phyloP scores from a whole-genome alignment of 2,113 vertebrate genomes.

The Oryzias melastigma region DNA sequence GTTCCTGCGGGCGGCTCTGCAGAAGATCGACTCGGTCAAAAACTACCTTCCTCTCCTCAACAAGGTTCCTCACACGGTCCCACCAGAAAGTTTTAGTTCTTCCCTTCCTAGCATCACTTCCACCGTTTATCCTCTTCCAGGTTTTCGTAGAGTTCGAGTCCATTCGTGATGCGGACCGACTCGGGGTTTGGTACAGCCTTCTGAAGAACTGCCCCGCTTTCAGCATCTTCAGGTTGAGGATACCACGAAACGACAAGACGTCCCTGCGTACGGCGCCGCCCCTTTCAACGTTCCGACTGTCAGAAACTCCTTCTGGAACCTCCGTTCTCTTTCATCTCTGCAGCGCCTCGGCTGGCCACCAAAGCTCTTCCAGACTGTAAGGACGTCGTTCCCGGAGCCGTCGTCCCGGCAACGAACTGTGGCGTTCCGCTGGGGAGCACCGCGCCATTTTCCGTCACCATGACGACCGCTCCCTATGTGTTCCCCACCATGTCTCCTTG shows the following conservation, averaged over 20 bases:
- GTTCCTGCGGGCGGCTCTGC: slow-evolving; percentile 1
- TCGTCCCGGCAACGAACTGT: fast-evolving
- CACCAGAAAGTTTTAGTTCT: background rate
- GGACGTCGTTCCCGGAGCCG: fast-evolving
- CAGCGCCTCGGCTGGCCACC: slow-evolving; percentile 9
- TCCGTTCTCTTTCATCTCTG: background rate
- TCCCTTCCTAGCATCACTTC: background rate
- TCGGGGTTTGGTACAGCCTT: slow-evolving; percentile 56
- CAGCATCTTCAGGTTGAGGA: slow-evolving; percentile 20
- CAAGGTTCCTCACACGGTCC: slow-evolving; percentile 31
- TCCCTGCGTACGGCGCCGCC: slow-evolving; percentile 3
- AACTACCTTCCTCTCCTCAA: slow-evolving; percentile 53
- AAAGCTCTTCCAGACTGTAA: slow-evolving; percentile 3
- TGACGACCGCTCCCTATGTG: slow-evolving; percentile 33
- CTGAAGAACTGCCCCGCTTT: background rate
- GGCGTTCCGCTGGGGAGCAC: background rate
- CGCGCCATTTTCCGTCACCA: slow-evolving; percentile 39
- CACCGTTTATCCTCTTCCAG: slow-evolving; percentile 17
- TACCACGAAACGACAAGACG: background rate
- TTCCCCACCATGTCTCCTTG: slow-evolving; percentile 40
- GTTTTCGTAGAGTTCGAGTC: slow-evolving; percentile 50
- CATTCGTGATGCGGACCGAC: slow-evolving; percentile 14
- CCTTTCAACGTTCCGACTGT: too few species aligned
- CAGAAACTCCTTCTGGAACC: background rate
- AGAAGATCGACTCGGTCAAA: background rate